Evolutionary conservation across 2,113 vertebrate genomes (phyloP).

Genomic region (Himantopus leucocephalus): DNA sequence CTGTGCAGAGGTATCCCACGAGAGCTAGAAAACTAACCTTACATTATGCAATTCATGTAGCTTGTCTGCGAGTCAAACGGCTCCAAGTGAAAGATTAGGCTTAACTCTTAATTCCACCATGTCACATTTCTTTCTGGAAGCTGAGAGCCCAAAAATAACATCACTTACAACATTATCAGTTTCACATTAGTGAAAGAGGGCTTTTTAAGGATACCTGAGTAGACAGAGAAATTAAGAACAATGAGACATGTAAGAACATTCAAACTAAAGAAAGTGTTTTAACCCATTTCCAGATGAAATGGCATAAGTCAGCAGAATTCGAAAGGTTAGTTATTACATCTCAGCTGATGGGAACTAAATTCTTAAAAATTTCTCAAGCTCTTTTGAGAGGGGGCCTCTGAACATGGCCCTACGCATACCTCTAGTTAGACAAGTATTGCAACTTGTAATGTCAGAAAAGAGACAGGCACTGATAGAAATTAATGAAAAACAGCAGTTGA

Average conservation of each 20-base stretch:
- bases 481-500: not conserved
- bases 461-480: not conserved
- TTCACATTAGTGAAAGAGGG: not conserved
- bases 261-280: not conserved
- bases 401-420: fast-evolving
- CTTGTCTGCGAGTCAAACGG: not conserved
- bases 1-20: not conserved
- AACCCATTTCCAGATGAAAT: not conserved
- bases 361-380: not conserved
- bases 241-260: not conserved
- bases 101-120: not conserved
- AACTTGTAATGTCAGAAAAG: not conserved
- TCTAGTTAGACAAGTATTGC: not conserved
- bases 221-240: not conserved
- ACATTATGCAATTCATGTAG: not conserved
- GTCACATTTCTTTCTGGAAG: not conserved
- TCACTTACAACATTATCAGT: not conserved
- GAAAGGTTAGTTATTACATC: not conserved
- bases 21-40: not conserved
- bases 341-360: not conserved
- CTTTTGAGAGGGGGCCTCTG: not conserved
- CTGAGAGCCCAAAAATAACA: not conserved
- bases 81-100: not conserved
- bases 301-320: not conserved
- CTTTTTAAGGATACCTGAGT: not conserved